Conservation (phyloP, 1,140 invertebrate genomes). For the Apis florea region DNA sequence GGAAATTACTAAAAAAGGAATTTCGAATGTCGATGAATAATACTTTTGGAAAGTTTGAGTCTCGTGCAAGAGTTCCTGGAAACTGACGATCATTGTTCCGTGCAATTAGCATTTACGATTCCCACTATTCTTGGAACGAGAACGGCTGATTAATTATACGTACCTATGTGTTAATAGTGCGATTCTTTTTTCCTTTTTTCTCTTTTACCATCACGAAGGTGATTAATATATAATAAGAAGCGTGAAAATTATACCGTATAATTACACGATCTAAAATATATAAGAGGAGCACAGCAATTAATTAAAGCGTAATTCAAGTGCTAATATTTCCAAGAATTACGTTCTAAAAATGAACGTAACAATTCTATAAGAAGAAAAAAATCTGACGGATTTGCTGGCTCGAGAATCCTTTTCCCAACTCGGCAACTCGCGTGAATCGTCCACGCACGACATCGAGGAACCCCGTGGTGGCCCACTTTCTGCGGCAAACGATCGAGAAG, state of each 20-base stretch:
- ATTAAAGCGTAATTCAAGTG: no score
- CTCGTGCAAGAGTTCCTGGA: background rate
- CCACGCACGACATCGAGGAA: background rate
- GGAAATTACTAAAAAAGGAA: background rate
- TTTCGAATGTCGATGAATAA: background rate
- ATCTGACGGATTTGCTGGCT: background rate
- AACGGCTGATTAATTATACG: background rate
- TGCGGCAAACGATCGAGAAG: no score
- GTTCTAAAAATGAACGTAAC: no score
- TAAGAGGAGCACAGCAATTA: no score
- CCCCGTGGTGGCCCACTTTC: background rate
- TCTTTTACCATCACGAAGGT: no score
- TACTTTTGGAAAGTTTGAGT: background rate
- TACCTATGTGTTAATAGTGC: no score
- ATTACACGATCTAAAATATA: no score
- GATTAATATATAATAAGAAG: no score
- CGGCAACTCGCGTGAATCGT: background rate
- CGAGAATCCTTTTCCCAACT: background rate
- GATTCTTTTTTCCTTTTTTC: no score
- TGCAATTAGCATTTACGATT: background rate
- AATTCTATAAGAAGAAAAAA: no score
- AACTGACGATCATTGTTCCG: background rate
- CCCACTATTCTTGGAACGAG: background rate
- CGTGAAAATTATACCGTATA: no score
- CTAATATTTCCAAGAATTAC: no score